Base-by-base conservation (phyloP, 2,113 vertebrate species). In the Thomomys bottae region DNA sequence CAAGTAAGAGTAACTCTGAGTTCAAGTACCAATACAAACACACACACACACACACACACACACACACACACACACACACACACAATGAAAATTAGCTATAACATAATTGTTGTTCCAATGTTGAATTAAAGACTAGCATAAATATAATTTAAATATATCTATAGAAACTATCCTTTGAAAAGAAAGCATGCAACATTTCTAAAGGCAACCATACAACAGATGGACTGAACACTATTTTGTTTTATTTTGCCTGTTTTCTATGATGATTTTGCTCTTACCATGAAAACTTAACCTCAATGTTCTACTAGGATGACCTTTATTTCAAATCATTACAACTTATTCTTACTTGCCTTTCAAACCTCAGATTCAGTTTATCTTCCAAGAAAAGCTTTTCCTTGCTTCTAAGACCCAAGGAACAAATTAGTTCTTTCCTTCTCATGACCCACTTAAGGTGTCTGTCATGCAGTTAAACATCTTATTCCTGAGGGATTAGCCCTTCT, bases 51-150 rank as follows among this genome's bases (percentile, higher is more conserved):
- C 45, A 54, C n/a, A 54, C 11, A 54, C 59, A 73, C 67, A 72
- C 3, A 59, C 63, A 83, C 67, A 78, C 63, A 88, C n/a, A 54
- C 11, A 54, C 59, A 73, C 67, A 72, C 3, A 59, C 63, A 83
- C 67, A 78, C 63, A 88, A 61, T 81, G 88, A 72, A 57, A 82
- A 8, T 83, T 79, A 76, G 28, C 18, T 61, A 80, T 2, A 89
- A 57, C 18, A 54, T 18, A 67, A 40, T 34, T 30, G 42, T 32
- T 79, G 64, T 18, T 59, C 15, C 54, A 78, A 80, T 45, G 45
- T 80, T 94, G 34, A 94, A 66, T 7, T 80, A 79, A 28, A 49
- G 8, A 11, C 34, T 32, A 89, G 8, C 26, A 57, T 45, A 83
- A 85, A 71, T 26, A 61, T 24, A 40, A 36, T 66, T 78, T 67